Evolutionary conservation across 2,797 vertebrate genomes (phyloP).

Genomic region (Scleropages formosus): DNA sequence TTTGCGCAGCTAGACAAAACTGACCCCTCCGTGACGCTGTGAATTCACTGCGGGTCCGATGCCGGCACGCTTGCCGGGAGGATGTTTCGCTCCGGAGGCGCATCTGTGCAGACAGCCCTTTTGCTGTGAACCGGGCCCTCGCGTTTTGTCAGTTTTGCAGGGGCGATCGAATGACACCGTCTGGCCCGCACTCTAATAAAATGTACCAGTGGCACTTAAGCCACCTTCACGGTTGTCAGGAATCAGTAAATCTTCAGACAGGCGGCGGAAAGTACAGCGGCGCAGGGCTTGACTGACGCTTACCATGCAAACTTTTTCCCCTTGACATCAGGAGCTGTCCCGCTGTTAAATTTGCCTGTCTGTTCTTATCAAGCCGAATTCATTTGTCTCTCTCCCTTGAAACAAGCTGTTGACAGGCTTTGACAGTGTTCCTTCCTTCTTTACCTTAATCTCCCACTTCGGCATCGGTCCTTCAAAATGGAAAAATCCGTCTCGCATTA

Average conservation of each 20-base stretch:
- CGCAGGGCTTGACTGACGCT: conserved; percentile 41
- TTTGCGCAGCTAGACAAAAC: background rate
- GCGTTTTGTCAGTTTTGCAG: conserved; percentile 24
- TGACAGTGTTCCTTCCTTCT: conserved; percentile 47
- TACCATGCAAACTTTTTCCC: conserved; percentile 39
- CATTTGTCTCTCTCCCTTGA: conserved; percentile 36
- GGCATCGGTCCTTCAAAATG: conserved; percentile 41
- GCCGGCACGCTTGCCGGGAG: background rate
- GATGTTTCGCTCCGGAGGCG: background rate
- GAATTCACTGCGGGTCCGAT: background rate
- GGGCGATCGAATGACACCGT: conserved; percentile 59
- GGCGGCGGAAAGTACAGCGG: conserved; percentile 41
- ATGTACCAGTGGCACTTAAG: conserved; percentile 63
- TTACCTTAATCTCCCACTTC: conserved; percentile 37
- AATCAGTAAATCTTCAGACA: conserved; percentile 65
- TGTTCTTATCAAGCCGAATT: conserved; percentile 45
- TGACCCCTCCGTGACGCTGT: too few species aligned
- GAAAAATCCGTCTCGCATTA: conserved; percentile 48
- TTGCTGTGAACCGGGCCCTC: background rate
- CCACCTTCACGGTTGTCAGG: conserved; percentile 66
- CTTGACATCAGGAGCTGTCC: conserved; percentile 33
- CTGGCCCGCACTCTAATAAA: conserved; percentile 64
- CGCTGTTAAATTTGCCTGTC: conserved; percentile 38
- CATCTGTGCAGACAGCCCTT: background rate
- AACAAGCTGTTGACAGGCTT: conserved; percentile 28